Evolutionary conservation across 2,797 vertebrate species (phyloP).

Genomic region (Kryptopterus vitreolus): DNA sequence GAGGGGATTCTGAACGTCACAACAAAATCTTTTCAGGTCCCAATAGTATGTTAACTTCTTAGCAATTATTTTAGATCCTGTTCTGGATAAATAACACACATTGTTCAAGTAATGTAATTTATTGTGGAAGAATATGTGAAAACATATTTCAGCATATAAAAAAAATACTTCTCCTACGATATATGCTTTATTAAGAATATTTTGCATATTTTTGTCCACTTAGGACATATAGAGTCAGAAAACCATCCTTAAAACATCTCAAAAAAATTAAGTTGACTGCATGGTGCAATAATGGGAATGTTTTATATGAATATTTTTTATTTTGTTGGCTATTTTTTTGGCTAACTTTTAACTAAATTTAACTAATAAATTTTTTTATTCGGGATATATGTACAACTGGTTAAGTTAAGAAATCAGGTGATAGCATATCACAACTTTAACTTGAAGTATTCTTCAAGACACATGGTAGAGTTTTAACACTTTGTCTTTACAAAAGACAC

Average conservation of each 20-base stretch:
- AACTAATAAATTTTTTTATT: background rate
- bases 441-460: constrained; percentile 25
- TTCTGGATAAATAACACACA: background rate
- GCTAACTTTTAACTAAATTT: too few relatives aligned
- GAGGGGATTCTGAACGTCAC: background rate
- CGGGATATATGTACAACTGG: background rate
- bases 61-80: background rate
- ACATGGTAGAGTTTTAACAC: constrained; percentile 12
- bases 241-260: background rate
- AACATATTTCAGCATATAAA: background rate
- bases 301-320: too few relatives aligned
- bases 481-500: constrained; percentile 26
- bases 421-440: constrained; percentile 18
- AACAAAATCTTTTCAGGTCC: background rate
- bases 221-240: too few relatives aligned
- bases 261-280: background rate
- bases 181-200: background rate
- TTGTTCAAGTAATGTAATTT: background rate
- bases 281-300: background rate
- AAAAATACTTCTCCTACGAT: too few relatives aligned
- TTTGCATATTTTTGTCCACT: too few relatives aligned
- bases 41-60: background rate
- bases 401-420: background rate
- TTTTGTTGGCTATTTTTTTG: too few relatives aligned
- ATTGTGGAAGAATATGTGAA: background rate